Conservation (phyloP, 2,113 vertebrate genomes). For the Sialia sialis region DNA sequence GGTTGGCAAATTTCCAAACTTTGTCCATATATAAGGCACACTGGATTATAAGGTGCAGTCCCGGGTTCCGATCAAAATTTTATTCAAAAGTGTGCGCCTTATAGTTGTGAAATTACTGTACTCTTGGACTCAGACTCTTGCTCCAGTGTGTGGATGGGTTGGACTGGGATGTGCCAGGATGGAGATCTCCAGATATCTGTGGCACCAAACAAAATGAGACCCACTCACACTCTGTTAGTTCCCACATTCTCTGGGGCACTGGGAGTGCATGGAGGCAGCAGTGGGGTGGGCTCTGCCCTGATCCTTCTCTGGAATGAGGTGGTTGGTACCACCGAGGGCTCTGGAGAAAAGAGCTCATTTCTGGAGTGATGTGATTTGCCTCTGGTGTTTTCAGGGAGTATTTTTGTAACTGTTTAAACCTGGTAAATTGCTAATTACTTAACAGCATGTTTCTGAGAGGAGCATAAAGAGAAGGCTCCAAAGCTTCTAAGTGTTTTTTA, state of each 20-base stretch:
- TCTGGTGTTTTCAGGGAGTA: constrained; percentile 18
- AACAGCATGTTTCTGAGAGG: not conserved
- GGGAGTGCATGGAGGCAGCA: not conserved
- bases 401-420: constrained; percentile 29
- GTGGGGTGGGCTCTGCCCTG: not conserved
- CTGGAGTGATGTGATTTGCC: not conserved
- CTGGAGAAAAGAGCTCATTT: not conserved
- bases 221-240: fast-evolving
- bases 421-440: constrained; percentile 48
- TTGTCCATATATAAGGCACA: no score
- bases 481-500: constrained; percentile 43
- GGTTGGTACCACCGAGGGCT: not conserved
- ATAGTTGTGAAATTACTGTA: no score
- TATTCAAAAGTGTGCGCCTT: no score
- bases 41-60: no score
- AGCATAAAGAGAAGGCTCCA: constrained; percentile 4
- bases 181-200: not conserved
- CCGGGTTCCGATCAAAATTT: no score
- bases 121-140: not conserved
- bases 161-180: not conserved
- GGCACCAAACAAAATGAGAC: fast-evolving
- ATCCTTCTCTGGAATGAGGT: not conserved
- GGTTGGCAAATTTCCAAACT: no score
- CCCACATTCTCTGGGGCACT: fast-evolving
- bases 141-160: fast-evolving